Conservation (phyloP, 2,797 vertebrate species). For the Tympanoctomys barrerae region DNA sequence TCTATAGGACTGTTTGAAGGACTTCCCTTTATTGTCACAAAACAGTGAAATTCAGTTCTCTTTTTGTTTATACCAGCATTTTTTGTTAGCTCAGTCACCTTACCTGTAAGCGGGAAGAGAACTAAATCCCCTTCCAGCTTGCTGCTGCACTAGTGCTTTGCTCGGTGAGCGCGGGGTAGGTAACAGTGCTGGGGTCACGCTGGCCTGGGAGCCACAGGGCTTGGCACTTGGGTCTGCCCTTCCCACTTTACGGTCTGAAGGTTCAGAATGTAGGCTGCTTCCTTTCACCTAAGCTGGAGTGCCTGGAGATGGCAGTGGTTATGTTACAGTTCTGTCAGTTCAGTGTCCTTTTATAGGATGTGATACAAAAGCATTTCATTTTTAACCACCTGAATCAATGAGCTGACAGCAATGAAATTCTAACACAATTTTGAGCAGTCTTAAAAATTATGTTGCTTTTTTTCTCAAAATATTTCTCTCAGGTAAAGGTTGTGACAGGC, state of each 20-base stretch:
- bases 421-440: constrained; percentile 73
- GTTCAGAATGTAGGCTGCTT: constrained; percentile 11
- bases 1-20: constrained; percentile 42
- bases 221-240: neutral
- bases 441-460: constrained; percentile 82
- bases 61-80: constrained; percentile 52
- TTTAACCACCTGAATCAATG: constrained; percentile 69
- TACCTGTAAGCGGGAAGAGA: constrained; percentile 10
- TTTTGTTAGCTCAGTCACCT: constrained; percentile 59
- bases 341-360: constrained; percentile 58
- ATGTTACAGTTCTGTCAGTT: constrained; percentile 1
- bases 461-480: constrained; percentile 86
- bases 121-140: neutral
- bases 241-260: neutral
- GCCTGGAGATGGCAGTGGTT: constrained; percentile 3
- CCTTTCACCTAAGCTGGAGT: neutral
- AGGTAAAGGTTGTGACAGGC: constrained; percentile 95
- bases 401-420: constrained; percentile 77
- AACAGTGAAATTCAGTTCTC: constrained; percentile 31
- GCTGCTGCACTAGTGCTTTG: neutral
- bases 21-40: constrained; percentile 26
- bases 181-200: neutral
- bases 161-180: neutral
- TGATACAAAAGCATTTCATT: constrained; percentile 53
- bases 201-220: neutral